Evolutionary conservation across 2,113 vertebrate genomes (phyloP).

Genomic region (Daboia siamensis): DNA sequence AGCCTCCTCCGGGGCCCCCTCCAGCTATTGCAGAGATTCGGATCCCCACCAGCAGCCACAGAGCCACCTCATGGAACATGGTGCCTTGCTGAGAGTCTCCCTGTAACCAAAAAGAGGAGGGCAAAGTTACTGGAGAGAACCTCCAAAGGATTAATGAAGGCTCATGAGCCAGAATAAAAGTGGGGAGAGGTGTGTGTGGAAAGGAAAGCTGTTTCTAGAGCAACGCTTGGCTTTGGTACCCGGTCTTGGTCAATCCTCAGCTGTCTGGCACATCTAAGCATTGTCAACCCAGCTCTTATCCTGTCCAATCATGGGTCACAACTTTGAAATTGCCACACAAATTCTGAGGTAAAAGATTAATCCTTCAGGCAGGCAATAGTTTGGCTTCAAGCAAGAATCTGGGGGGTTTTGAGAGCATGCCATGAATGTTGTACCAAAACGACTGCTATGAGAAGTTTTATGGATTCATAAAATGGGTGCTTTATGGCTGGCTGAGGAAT

Average conservation of each 20-base stretch:
- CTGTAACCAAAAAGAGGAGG: background rate
- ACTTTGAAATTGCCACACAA: background rate
- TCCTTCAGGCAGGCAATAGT: background rate
- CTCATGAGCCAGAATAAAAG: background rate
- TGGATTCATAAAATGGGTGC: background rate
- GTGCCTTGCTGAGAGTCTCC: constrained; percentile 26
- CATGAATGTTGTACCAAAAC: background rate
- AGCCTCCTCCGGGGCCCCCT: constrained; percentile 79
- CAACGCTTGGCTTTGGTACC: background rate
- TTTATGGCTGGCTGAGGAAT: too few species aligned
- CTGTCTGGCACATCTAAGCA: too few species aligned
- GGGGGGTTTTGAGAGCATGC: background rate
- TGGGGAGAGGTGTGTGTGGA: background rate
- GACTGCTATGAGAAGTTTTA: background rate
- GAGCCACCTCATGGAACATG: constrained; percentile 50
- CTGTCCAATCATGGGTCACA: background rate
- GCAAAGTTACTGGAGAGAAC: background rate
- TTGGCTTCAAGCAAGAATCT: background rate
- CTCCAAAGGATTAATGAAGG: background rate
- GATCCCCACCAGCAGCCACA: constrained; percentile 67
- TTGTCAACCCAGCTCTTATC: background rate
- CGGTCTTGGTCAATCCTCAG: too few species aligned
- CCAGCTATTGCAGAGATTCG: constrained; percentile 49
- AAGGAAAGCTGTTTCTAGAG: background rate
- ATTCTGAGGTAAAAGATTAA: background rate